Conservation (phyloP, 2,113 vertebrate species). For the Eolophus roseicapilla region DNA sequence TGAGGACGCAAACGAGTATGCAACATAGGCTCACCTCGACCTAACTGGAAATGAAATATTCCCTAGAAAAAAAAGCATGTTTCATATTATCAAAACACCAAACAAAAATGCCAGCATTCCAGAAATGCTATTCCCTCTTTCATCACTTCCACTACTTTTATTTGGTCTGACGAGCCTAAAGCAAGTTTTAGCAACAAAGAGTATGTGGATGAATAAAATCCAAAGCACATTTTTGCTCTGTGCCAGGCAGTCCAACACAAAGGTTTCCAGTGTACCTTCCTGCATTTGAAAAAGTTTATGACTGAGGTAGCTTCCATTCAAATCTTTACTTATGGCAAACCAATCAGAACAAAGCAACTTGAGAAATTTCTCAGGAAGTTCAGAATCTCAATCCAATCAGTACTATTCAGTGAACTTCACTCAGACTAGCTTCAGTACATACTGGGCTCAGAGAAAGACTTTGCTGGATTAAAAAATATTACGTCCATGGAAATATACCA, state of each 20-base stretch:
- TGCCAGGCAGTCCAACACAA: not conserved
- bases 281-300: not conserved
- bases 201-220: not conserved
- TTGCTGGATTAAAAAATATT: not conserved
- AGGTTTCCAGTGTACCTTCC: not conserved
- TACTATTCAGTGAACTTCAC: not conserved
- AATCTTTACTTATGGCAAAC: not conserved
- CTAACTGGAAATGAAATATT: conserved; percentile 97
- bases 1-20: conserved; percentile 95
- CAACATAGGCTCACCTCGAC: conserved; percentile 94
- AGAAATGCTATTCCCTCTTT: not conserved
- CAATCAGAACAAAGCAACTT: not conserved
- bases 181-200: not conserved
- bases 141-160: not conserved
- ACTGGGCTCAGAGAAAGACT: not conserved
- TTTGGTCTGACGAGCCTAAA: not conserved
- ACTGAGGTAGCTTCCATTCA: not conserved
- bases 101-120: not conserved
- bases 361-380: not conserved
- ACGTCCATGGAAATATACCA: not conserved
- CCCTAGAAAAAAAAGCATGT: conserved; percentile 75
- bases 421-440: not conserved
- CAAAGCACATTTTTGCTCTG: not conserved
- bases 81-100: not conserved
- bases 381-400: not conserved